Evolutionary conservation across 1,140 invertebrate species (phyloP).

Genomic region (Heliothis subflexa): DNA sequence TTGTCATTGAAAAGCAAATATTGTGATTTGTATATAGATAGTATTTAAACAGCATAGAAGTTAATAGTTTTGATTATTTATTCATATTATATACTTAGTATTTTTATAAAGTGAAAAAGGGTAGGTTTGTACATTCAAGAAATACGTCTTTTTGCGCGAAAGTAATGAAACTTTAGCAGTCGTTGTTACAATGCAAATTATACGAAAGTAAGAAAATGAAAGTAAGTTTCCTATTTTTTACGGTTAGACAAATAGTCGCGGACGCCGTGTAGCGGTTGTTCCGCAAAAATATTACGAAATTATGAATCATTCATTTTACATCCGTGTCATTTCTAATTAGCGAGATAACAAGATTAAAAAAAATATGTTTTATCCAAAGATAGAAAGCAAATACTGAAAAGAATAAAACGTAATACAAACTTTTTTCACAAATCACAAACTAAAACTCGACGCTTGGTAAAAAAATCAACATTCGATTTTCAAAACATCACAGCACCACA

Average conservation of each 20-base stretch:
- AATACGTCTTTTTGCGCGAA: constrained; percentile 16
- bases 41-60: no score
- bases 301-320: constrained; percentile 35
- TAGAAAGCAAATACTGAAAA: background rate
- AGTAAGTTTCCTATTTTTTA: constrained; percentile 19
- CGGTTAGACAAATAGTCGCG: constrained; percentile 34
- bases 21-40: background rate
- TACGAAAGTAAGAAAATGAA: background rate
- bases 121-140: background rate
- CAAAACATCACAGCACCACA: constrained; percentile 9
- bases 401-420: constrained; percentile 25
- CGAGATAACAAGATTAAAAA: background rate
- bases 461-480: constrained; percentile 34
- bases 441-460: constrained; percentile 22
- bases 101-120: background rate
- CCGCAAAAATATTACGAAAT: constrained; percentile 38
- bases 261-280: constrained; percentile 3
- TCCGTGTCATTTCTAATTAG: constrained; percentile 15
- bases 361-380: background rate
- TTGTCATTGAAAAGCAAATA: background rate
- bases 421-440: constrained; percentile 9
- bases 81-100: background rate
- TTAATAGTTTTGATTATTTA: no score
- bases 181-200: background rate
- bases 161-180: background rate